Evolutionary conservation across 2,113 vertebrate species (phyloP).

Genomic region (Ursus arctos): DNA sequence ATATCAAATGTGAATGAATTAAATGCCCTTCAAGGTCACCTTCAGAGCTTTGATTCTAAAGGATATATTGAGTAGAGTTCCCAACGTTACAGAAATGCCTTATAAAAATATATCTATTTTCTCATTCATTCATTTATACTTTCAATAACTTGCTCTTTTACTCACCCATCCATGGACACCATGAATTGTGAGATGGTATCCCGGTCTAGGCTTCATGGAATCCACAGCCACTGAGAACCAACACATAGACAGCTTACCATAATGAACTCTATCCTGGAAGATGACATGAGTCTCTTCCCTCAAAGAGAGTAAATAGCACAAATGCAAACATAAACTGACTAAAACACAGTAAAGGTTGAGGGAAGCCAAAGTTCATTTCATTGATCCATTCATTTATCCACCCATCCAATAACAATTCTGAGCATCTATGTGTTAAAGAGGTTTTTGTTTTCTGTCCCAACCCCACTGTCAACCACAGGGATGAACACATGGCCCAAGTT

Average conservation of each 20-base stretch:
- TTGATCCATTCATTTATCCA: not conserved
- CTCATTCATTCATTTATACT: not conserved
- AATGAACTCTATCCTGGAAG: not conserved
- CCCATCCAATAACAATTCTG: not conserved
- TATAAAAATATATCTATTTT: not conserved
- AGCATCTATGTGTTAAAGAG: not conserved
- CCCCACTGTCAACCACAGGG: not conserved
- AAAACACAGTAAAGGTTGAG: not conserved
- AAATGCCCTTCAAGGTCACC: not conserved
- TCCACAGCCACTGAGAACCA: not conserved
- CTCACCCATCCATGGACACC: not conserved
- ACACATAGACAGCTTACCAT: not conserved
- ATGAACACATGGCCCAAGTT: not conserved
- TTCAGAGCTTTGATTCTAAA: constrained; percentile 26
- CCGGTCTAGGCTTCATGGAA: not conserved
- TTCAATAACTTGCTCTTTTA: not conserved
- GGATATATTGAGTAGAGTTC: not conserved
- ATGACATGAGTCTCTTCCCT: not conserved
- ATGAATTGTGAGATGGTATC: not conserved
- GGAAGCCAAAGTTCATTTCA: not conserved
- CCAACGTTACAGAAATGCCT: not conserved
- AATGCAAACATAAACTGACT: not conserved
- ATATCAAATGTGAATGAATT: not conserved
- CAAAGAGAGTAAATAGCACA: not conserved
- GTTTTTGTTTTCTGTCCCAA: not conserved